Percentiles rank a stretch among this genome's conserved stretches.
phyloP scores from a whole-genome alignment of 1,140 invertebrate species.

The Nilaparvata lugens region DNA sequence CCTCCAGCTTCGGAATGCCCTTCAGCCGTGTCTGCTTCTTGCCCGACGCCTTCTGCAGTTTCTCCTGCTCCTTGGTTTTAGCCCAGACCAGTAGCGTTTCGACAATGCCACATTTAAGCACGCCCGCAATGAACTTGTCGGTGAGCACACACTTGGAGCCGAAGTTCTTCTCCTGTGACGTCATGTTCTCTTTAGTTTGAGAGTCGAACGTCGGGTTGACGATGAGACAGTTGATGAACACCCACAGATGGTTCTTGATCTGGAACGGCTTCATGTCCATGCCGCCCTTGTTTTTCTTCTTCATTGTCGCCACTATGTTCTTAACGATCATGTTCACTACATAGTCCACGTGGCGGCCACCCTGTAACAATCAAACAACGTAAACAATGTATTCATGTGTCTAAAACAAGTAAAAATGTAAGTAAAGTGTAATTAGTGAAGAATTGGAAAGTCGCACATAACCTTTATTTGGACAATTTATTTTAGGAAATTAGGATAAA shows the following conservation, averaged over 20 bases:
- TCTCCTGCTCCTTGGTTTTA: constrained; percentile 90
- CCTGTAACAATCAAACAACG: too few species aligned
- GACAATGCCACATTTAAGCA: constrained; percentile 85
- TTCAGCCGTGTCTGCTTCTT: constrained; percentile 81
- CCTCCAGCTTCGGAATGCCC: constrained; percentile 92
- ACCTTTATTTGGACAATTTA: too few species aligned
- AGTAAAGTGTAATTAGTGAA: too few species aligned
- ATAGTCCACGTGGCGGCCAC: constrained; percentile 95
- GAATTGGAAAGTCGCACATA: too few species aligned
- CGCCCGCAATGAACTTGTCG: constrained; percentile 75
- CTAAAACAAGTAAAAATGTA: too few species aligned
- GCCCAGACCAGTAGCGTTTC: constrained; percentile 90
- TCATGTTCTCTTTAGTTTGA: constrained; percentile 99
- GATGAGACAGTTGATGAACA: constrained; percentile 97
- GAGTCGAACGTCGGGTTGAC: constrained; percentile 99
- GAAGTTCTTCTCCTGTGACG: constrained; percentile 87
- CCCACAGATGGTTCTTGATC: constrained; percentile 95
- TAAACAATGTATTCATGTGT: too few species aligned
- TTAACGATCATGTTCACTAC: constrained; percentile 80
- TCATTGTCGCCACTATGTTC: constrained; percentile 83
- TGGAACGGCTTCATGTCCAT: constrained; percentile 80
- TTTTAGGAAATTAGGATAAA: too few species aligned
- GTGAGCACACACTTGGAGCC: constrained; percentile 85
- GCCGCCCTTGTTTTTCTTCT: constrained; percentile 89
- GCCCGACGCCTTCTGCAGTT: constrained; percentile 73